phyloP scores from a whole-genome alignment of 2,888 invertebrate species.

The Molorchus minor region DNA sequence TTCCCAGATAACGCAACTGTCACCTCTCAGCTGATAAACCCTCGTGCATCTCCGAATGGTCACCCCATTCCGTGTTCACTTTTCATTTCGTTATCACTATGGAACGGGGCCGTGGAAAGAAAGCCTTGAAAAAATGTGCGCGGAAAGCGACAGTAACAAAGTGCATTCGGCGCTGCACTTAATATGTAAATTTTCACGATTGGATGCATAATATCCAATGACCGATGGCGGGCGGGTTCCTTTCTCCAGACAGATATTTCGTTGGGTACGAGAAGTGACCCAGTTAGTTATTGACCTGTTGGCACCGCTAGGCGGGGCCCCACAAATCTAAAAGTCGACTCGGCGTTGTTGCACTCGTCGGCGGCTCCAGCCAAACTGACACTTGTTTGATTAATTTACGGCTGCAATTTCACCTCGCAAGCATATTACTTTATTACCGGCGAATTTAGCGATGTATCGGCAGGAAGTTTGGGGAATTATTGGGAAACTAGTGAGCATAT shows the following conservation, averaged over 20 bases:
- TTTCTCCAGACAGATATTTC: conserved; percentile 55
- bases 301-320: conserved; percentile 55
- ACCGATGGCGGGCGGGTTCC: conserved; percentile 56
- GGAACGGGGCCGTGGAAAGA: neutral
- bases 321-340: conserved; percentile 31
- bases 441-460: conserved; percentile 28
- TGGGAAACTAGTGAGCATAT: conserved; percentile 12
- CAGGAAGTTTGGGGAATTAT: conserved; percentile 28
- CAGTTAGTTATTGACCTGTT: conserved; percentile 59
- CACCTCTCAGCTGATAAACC: conserved; percentile 16
- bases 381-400: conserved; percentile 32
- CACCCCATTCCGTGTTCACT: conserved; percentile 13
- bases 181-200: conserved; percentile 54
- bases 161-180: neutral
- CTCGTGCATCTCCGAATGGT: neutral
- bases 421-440: conserved; percentile 29
- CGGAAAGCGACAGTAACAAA: neutral
- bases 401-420: conserved; percentile 18
- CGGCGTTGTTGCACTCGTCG: conserved; percentile 35
- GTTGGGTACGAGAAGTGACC: conserved; percentile 56
- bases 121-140: neutral
- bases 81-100: neutral
- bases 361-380: conserved; percentile 23
- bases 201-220: conserved; percentile 58
- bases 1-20: conserved; percentile 19